These are phyloP conservation scores for Peromyscus californicus DNA, from an alignment of 2,113 vertebrate species.

Conservation along the genomic window DNA sequence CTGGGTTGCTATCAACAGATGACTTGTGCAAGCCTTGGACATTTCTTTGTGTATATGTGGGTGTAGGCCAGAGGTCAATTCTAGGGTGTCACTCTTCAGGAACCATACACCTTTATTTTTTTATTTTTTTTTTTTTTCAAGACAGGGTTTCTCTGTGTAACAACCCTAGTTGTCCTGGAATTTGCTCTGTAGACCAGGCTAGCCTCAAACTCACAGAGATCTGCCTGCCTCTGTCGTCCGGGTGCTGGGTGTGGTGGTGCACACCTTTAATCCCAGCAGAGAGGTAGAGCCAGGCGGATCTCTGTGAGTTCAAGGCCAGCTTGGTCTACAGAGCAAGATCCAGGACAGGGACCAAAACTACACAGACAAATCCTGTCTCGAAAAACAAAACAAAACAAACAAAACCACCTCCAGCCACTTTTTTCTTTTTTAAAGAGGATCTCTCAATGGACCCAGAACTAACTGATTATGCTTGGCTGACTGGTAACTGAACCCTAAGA, in stretches of 20 bases:
- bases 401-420: background rate
- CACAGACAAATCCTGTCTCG: too few relatives aligned
- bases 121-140: background rate
- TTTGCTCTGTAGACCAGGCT: too few relatives aligned
- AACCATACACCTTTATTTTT: background rate
- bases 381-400: too few relatives aligned
- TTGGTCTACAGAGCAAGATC: too few relatives aligned
- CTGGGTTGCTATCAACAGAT: background rate
- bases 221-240: too few relatives aligned
- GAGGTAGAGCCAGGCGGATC: too few relatives aligned
- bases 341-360: too few relatives aligned
- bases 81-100: background rate
- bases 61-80: background rate
- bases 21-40: background rate
- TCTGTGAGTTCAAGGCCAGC: too few relatives aligned
- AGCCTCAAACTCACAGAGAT: too few relatives aligned
- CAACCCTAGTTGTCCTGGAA: too few relatives aligned
- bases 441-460: background rate
- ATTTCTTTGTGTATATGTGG: background rate
- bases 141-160: background rate
- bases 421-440: background rate
- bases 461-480: background rate
- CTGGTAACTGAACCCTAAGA: background rate
- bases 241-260: too few relatives aligned
- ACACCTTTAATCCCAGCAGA: too few relatives aligned